Evolutionary conservation across 1,140 invertebrate genomes (phyloP).

Genomic region (Pogonus chalceus): DNA sequence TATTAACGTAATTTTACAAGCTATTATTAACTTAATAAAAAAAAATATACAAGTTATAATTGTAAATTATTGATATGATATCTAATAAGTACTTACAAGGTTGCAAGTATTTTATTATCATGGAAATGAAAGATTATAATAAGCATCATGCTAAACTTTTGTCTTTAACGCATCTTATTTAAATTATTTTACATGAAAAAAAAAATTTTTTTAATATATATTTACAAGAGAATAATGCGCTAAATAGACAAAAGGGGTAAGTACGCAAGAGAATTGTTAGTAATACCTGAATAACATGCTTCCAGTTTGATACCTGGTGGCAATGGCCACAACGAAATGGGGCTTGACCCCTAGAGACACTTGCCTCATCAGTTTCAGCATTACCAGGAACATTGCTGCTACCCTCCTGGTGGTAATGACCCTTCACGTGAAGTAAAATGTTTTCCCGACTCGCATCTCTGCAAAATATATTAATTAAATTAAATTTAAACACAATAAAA

Average conservation of each 20-base stretch:
- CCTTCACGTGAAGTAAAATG: conserved; percentile 55
- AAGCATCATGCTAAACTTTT: too few species aligned
- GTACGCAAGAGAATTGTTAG: conserved; percentile 26
- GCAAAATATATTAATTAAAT: conserved; percentile 14
- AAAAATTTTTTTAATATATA: too few species aligned
- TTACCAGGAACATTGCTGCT: conserved; percentile 16
- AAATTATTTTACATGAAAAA: too few species aligned
- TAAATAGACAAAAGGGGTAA: conserved; percentile 1
- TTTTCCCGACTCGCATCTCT: conserved; percentile 54
- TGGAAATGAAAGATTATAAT: too few species aligned
- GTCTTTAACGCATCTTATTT: too few species aligned
- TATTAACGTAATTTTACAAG: too few species aligned
- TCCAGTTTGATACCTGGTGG: conserved; percentile 67
- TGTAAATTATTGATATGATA: too few species aligned
- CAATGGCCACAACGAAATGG: conserved; percentile 65
- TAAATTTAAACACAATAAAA: not conserved
- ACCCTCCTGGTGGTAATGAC: conserved; percentile 40
- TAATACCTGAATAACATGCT: conserved; percentile 68
- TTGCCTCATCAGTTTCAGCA: conserved; percentile 34
- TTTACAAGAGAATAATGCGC: not conserved
- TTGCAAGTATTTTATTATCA: too few species aligned
- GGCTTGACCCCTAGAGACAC: conserved; percentile 34
- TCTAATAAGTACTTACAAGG: too few species aligned
- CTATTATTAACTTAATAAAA: too few species aligned
- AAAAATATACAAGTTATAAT: too few species aligned